These are phyloP conservation scores for Xiphydria camelus DNA, from an alignment of 2,888 invertebrate species.

Conservation along the genomic window DNA sequence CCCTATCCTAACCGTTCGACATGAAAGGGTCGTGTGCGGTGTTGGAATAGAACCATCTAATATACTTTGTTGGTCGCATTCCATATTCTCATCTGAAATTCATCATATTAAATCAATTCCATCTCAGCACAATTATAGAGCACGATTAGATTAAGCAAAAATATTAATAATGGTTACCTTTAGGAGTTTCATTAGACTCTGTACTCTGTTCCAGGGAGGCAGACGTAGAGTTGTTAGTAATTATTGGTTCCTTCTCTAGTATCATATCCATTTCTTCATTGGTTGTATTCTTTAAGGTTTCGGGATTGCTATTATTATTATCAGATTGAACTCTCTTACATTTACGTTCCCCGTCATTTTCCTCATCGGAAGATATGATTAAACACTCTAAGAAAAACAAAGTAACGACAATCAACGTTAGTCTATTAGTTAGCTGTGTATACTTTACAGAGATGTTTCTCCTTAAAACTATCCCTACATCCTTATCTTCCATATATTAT, in stretches of 20 bases:
- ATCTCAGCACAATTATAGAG: too few species aligned
- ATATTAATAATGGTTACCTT: not conserved
- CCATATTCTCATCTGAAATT: too few species aligned
- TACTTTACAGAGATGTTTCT: not conserved
- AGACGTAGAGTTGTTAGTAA: constrained; percentile 40
- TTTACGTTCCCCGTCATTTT: constrained; percentile 34
- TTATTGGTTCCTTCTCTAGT: constrained; percentile 54
- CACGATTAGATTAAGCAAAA: too few species aligned
- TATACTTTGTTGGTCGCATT: too few species aligned
- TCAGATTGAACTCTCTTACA: constrained; percentile 20
- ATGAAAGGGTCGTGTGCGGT: constrained; percentile 64
- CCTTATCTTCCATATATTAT: too few species aligned
- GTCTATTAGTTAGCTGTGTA: not conserved
- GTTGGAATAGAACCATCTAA: constrained; percentile 57
- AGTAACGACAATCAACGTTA: too few species aligned
- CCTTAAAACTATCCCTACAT: too few species aligned
- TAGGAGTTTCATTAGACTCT: too few species aligned
- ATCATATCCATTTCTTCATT: constrained; percentile 42
- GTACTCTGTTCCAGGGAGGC: constrained; percentile 9
- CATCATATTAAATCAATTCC: too few species aligned
- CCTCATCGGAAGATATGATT: constrained; percentile 58
- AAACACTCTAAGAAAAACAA: constrained; percentile 45
- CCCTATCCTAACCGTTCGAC: constrained; percentile 82
- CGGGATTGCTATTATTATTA: constrained; percentile 18
- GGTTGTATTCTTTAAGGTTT: constrained; percentile 15